Conservation (phyloP, 2,797 vertebrate species). For the Champsocephalus gunnari region DNA sequence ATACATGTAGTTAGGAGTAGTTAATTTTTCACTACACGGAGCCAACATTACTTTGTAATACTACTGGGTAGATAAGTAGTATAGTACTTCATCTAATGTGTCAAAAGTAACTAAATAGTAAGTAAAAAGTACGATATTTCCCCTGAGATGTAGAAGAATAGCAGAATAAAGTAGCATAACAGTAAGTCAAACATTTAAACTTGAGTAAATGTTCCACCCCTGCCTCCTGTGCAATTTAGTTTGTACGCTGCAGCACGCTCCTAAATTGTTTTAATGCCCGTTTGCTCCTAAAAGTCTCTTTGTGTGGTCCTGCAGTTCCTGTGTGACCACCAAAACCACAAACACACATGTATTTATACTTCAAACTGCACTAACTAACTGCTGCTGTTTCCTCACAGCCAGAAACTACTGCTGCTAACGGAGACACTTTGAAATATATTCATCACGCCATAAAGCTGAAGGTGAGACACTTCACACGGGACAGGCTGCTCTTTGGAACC, state of each 20-base stretch:
- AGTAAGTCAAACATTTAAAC: too few relatives aligned
- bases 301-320: conserved; percentile 57
- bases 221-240: background rate
- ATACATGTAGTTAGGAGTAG: too few relatives aligned
- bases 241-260: conserved; percentile 1
- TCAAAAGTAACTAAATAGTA: too few relatives aligned
- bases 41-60: too few relatives aligned
- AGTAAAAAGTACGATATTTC: too few relatives aligned
- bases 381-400: conserved; percentile 52
- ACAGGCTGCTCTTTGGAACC: background rate
- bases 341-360: background rate
- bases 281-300: conserved; percentile 31
- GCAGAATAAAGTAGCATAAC: too few relatives aligned
- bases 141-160: too few relatives aligned
- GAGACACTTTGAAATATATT: conserved; percentile 75
- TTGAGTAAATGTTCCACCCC: too few relatives aligned
- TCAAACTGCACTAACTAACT: conserved; percentile 13
- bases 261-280: conserved; percentile 24
- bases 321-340: conserved; percentile 47
- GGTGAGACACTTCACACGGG: conserved; percentile 75
- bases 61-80: too few relatives aligned
- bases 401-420: conserved; percentile 49
- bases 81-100: too few relatives aligned
- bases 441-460: conserved; percentile 87
- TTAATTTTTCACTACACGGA: too few relatives aligned